These are phyloP conservation scores for Coenonympha arcania DNA, from an alignment of 2,888 invertebrate genomes.

Conservation along the genomic window DNA sequence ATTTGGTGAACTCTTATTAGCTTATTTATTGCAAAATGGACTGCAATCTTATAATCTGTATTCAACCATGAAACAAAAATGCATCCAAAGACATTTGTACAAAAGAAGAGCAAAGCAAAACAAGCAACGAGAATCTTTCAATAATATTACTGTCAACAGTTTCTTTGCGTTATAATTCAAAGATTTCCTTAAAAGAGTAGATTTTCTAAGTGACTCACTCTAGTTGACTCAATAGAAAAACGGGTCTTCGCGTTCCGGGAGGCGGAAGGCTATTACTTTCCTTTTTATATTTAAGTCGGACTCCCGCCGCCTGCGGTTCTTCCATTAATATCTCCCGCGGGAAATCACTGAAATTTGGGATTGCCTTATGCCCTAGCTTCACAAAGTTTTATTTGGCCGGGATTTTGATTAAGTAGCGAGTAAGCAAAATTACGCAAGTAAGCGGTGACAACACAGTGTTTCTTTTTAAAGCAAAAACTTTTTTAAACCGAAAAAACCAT, in stretches of 20 bases:
- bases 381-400: conserved; percentile 28
- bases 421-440: conserved; percentile 26
- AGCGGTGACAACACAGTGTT: no score
- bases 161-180: not conserved
- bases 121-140: no score
- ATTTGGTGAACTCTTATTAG: no score
- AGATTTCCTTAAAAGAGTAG: conserved; percentile 12
- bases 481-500: no score
- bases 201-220: conserved; percentile 20
- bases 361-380: conserved; percentile 28
- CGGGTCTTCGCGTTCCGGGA: conserved; percentile 17
- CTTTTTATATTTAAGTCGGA: conserved; percentile 29
- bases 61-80: no score
- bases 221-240: conserved; percentile 27
- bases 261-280: conserved; percentile 25
- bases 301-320: conserved; percentile 27
- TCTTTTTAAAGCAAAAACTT: no score
- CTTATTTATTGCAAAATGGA: no score
- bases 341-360: conserved; percentile 32
- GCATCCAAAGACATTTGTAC: no score
- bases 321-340: conserved; percentile 31
- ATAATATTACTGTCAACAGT: not conserved
- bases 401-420: conserved; percentile 26
- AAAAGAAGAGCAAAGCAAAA: no score
- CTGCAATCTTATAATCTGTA: no score